Base-by-base conservation (phyloP, 1,140 invertebrate genomes). In the Calliopsis andreniformis region DNA sequence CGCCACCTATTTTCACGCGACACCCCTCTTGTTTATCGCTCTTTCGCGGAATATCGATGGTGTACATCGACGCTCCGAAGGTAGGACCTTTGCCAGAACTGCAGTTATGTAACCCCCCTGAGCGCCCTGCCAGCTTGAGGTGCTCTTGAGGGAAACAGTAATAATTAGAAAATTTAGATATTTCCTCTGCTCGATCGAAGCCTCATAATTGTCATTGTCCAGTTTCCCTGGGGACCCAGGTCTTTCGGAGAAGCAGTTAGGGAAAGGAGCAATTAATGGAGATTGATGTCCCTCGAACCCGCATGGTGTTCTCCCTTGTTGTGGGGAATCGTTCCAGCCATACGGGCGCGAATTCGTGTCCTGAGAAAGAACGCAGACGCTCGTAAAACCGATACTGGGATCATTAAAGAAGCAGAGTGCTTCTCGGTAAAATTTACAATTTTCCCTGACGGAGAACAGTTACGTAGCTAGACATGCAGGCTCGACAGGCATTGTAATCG, bases 261-360 rank as follows among this genome's bases (percentile, higher is more conserved):
- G 45, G 4, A 68, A 68, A 68, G 51, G 59, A 56, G 69, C 47
- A 59, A 81, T 82, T 76, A 78, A 82, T 70, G 53, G 71, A 63
- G 77, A 79, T 79, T 64, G 53, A 79, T 72, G 49, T 43, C 47
- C 68, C 23, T 35, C 30, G 35, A 59, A 28, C 79, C 79, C 79
- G 79, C 77, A 82, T 82, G 25, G 47, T 53, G 20, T 43, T 68
- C 53, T 45, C 43, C 68, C 42, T 62, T 32, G 64, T 59, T 43
- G 51, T 42, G 56, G 58, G 49, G 23, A 69, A 28, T 39, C 47
- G 43, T 35, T 39, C 68, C 3, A 35, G 59, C 14, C 49, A 80
- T 80, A 71, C 75, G 75, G 75, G 78, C 61, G 53, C 51, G 28
- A 80, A 70, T 77, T 80, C 43, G 63, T 79, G 62, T 64, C 42